Conservation (phyloP, 2,797 vertebrate genomes). For the Arnoldichthys spilopterus region DNA sequence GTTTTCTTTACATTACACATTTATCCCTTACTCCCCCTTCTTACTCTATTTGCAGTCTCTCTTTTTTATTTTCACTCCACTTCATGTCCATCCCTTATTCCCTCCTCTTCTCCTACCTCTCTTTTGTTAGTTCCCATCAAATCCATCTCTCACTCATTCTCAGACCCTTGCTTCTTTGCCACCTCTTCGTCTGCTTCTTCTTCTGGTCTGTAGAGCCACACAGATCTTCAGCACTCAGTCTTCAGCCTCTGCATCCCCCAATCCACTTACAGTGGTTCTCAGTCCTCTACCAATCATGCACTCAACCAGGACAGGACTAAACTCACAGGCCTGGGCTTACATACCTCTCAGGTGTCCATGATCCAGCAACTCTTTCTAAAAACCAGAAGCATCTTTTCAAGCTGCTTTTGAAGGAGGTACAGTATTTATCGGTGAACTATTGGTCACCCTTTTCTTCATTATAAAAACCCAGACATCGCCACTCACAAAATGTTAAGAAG, state of each 20-base stretch:
- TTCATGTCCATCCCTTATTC: constrained; percentile 59
- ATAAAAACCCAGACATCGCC: not conserved
- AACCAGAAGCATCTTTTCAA: constrained; percentile 19
- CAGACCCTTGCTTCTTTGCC: not conserved
- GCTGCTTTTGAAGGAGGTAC: not conserved
- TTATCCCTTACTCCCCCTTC: not conserved
- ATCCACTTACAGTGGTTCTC: constrained; percentile 27
- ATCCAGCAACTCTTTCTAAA: constrained; percentile 47
- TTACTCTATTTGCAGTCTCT: not conserved
- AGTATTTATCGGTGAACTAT: not conserved
- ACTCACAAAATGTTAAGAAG: not conserved
- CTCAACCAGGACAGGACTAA: constrained; percentile 22
- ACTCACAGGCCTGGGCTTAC: constrained; percentile 29
- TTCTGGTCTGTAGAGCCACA: not conserved
- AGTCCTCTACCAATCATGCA: constrained; percentile 40
- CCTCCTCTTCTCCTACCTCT: constrained; percentile 21
- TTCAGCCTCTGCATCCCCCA: constrained; percentile 13
- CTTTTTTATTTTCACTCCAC: constrained; percentile 46
- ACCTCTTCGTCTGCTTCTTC: constrained; percentile 21
- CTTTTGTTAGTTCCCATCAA: not conserved
- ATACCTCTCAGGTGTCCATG: constrained; percentile 36
- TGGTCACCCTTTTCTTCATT: not conserved
- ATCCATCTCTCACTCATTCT: not conserved
- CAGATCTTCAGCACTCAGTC: constrained; percentile 12
- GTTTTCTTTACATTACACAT: not conserved